Conservation (phyloP, 2,113 vertebrate genomes). For the Andinoacara biseriatus region DNA sequence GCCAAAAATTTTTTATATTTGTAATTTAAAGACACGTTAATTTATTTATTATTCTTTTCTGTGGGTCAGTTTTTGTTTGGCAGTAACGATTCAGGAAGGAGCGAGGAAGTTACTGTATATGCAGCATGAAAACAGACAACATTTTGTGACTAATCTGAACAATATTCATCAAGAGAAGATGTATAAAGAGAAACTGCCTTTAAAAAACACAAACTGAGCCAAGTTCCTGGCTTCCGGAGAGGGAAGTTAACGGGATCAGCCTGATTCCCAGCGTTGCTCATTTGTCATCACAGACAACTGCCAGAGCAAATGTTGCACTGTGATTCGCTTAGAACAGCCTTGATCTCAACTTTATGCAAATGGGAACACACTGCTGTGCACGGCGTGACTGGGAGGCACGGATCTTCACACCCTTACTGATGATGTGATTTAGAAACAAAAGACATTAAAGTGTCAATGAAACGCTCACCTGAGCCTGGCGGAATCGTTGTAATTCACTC, state of each 20-base stretch:
- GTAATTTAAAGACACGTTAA: no score
- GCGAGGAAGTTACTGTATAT: no score
- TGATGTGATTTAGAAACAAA: neutral
- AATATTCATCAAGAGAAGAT: neutral
- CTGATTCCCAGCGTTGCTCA: neutral
- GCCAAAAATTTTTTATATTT: no score
- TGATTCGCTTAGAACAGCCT: neutral
- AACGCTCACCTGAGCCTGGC: conserved; percentile 87
- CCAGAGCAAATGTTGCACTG: neutral
- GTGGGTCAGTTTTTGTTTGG: no score
- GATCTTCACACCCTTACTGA: rapidly evolving
- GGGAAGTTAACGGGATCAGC: neutral
- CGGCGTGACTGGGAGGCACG: neutral
- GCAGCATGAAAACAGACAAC: neutral
- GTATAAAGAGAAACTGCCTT: neutral
- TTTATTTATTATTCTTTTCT: no score
- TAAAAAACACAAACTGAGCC: neutral
- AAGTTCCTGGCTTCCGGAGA: rapidly evolving
- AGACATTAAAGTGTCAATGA: neutral
- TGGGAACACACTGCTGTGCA: neutral
- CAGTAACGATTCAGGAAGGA: no score
- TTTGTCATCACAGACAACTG: no score
- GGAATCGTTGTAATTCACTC: conserved; percentile 86
- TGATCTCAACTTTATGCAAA: neutral
- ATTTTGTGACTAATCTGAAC: neutral